A percentile compares a stretch with the other conserved stretches of the same genome.
Evolutionary conservation across 2,113 vertebrate species (phyloP).

Genomic region (Gobiocypris rarus): DNA sequence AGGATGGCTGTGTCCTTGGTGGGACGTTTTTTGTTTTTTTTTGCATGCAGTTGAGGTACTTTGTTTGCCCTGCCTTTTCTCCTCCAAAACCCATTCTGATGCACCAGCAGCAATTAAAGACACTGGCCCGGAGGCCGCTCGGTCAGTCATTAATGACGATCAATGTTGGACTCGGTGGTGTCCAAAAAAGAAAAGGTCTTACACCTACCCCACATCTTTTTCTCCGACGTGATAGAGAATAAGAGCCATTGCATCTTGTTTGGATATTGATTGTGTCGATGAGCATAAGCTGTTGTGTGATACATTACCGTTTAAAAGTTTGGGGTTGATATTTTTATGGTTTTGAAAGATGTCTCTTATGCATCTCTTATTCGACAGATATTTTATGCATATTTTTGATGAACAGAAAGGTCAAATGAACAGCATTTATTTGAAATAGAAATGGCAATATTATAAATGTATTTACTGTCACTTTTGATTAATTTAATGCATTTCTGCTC

Average conservation of each 20-base stretch:
- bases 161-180: conserved; percentile 29
- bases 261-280: neutral
- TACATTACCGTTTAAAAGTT: too few species aligned
- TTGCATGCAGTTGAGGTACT: conserved; percentile 30
- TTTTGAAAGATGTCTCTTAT: neutral
- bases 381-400: neutral
- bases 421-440: neutral
- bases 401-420: neutral
- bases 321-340: too few species aligned
- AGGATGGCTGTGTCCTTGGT: neutral
- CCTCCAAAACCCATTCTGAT: conserved; percentile 21
- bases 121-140: conserved; percentile 9
- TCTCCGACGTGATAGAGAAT: neutral
- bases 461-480: neutral
- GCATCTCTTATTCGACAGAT: neutral
- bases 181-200: conserved; percentile 18
- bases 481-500: neutral
- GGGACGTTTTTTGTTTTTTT: neutral
- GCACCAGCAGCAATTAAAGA: conserved; percentile 44
- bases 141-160: conserved; percentile 47
- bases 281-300: too few species aligned
- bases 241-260: neutral
- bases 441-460: neutral
- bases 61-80: conserved; percentile 43
- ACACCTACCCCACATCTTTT: neutral